Evolutionary conservation across 2,888 invertebrate genomes (phyloP), one percentile per base, ranked within the genome.

Genomic region (Drosophila heteroneura): DNA sequence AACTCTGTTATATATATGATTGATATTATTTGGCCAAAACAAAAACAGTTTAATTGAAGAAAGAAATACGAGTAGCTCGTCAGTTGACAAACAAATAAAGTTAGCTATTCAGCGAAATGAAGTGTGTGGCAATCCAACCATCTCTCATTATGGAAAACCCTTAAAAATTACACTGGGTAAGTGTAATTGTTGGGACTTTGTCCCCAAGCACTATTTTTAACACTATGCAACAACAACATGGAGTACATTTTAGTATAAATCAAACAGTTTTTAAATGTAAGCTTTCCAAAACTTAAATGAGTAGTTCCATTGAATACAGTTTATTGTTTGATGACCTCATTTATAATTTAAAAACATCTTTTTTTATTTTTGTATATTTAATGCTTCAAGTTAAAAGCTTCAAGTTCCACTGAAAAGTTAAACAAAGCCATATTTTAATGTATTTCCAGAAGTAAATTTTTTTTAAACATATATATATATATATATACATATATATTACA

Each of bases 31-130:
- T 60, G 44, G 39, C 56, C 71, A 71, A 66, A 67, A 47, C 58
- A 59, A 47, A 22, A 44, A 70, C 59, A 75, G 66, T 67, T 74
- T 71, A 80, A 72, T 81, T 70, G 76, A 66, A 49, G 51, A 49
- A 64, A 67, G 16, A 16, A 47, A 47, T 16, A 9, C 16, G 26
- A 47, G 16, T 26, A 26, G 47, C 16, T 22, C 47, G 2, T 22
- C 16, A 2, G 6, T 26, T 47, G 26, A 5, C 16, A 39, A 5
- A 37, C 28, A 30, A 54, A 22, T 1, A 39, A 30, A 39, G n/a
- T 39, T 39, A 6, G 3, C 5, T 37, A 5, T 28, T 19, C 19
- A 28, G 2, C 19, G 6, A 19, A 19, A 16, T 28, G 26, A 19
- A 37, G 56, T 37, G 28, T 28, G 28, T 28, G 37, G 14, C 10